phyloP scores from a whole-genome alignment of 2,888 invertebrate species.

The Prosopocoilus inquinatus region DNA sequence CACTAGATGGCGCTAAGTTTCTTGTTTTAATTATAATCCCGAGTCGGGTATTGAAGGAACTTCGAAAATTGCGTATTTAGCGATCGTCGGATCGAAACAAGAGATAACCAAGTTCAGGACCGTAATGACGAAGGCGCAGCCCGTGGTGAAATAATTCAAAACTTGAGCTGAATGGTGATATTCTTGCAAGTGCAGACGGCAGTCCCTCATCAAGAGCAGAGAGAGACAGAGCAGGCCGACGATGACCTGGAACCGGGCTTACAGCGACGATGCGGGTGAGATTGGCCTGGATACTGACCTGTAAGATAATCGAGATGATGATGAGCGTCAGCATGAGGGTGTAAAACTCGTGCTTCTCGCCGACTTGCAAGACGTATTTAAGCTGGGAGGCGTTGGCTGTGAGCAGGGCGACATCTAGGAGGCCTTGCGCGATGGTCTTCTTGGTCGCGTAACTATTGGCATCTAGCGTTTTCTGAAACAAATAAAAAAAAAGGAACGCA shows the following conservation, averaged over 20 bases:
- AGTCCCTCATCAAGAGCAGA: constrained; percentile 73
- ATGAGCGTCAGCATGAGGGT: constrained; percentile 76
- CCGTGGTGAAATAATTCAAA: constrained; percentile 71
- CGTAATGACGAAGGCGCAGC: constrained; percentile 70
- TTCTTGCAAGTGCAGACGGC: constrained; percentile 69
- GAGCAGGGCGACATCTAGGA: constrained; percentile 83
- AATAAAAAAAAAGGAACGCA: neutral
- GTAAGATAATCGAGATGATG: constrained; percentile 77
- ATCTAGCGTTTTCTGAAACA: constrained; percentile 70
- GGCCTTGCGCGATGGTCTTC: constrained; percentile 89
- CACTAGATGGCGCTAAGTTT: neutral
- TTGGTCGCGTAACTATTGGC: constrained; percentile 89
- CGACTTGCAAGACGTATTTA: constrained; percentile 82
- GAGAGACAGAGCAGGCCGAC: constrained; percentile 73
- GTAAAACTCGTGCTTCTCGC: constrained; percentile 83
- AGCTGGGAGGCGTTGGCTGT: constrained; percentile 88
- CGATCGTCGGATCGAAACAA: constrained; percentile 72
- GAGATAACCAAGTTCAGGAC: constrained; percentile 74
- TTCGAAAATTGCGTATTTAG: constrained; percentile 51
- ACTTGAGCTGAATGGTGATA: constrained; percentile 67
- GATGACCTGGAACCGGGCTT: constrained; percentile 57
- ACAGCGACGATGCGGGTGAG: neutral
- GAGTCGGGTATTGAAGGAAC: constrained; percentile 22
- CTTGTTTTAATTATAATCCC: constrained; percentile 10
- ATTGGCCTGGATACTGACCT: constrained; percentile 58